Evolutionary conservation across 2,888 invertebrate genomes (phyloP).

Genomic region (Hipparchia sbordonii): DNA sequence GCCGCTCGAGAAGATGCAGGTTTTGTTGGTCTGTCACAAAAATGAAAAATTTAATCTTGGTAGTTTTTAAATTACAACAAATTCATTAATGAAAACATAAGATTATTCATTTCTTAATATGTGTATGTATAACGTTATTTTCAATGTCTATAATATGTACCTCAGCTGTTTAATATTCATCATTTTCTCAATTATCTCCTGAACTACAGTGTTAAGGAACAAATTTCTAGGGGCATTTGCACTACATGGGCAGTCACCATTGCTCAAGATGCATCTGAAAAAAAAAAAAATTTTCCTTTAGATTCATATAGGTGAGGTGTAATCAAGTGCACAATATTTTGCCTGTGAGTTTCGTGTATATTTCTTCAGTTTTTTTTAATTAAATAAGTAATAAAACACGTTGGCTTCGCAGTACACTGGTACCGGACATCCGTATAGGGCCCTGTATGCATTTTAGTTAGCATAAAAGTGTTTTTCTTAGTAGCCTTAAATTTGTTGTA

Average conservation of each 20-base stretch:
- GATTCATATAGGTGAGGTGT: too few relatives aligned
- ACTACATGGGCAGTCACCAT: slow-evolving; percentile 52
- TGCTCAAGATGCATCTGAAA: slow-evolving; percentile 50
- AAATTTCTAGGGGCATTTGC: slow-evolving; percentile 42
- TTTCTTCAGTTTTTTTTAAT: too few relatives aligned
- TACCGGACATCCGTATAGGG: too few relatives aligned
- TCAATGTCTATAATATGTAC: slow-evolving; percentile 18
- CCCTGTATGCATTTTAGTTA: too few relatives aligned
- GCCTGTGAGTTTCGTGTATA: too few relatives aligned
- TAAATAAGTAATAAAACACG: too few relatives aligned
- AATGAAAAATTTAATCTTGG: neutral
- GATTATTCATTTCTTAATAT: neutral
- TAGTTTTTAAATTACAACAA: neutral
- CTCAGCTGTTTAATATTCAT: slow-evolving; percentile 37
- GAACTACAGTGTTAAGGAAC: slow-evolving; percentile 51
- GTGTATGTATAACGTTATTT: too few relatives aligned
- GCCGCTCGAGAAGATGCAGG: slow-evolving; percentile 4
- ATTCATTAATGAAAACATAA: too few relatives aligned
- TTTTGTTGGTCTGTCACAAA: slow-evolving; percentile 25
- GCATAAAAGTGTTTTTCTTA: too few relatives aligned
- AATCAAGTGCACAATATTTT: too few relatives aligned
- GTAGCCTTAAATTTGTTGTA: too few relatives aligned
- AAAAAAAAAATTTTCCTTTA: slow-evolving; percentile 24
- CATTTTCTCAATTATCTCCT: slow-evolving; percentile 52
- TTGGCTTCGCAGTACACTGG: too few relatives aligned